These are phyloP conservation scores for Macropus fuliginosus DNA, from an alignment of 2,797 vertebrate genomes.

Conservation along the genomic window DNA sequence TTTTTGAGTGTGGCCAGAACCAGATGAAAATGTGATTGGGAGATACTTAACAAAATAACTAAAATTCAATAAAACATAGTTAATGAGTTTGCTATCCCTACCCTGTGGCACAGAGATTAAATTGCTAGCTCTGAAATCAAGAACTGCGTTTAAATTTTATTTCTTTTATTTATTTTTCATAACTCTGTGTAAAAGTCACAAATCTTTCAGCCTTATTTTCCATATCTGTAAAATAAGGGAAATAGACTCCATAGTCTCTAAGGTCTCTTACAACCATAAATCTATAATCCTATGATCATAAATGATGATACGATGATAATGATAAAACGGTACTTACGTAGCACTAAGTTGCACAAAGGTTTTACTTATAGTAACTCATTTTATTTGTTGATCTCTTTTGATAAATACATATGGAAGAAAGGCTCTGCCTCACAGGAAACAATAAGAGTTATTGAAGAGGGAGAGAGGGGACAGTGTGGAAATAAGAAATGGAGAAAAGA, in stretches of 20 bases:
- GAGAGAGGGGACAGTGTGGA: background rate
- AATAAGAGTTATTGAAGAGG: background rate
- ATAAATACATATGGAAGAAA: background rate
- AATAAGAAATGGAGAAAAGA: background rate
- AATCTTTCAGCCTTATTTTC: background rate
- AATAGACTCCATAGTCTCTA: background rate
- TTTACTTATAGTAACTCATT: background rate
- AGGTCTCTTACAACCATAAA: background rate
- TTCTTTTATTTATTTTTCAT: background rate
- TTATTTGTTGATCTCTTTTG: background rate
- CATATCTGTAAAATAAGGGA: background rate
- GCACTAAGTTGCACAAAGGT: too few species aligned
- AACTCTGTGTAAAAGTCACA: background rate
- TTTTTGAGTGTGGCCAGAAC: background rate
- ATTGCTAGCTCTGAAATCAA: background rate
- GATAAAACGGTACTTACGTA: background rate
- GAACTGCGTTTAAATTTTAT: background rate
- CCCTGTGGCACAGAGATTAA: background rate
- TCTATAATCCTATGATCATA: background rate
- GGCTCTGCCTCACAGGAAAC: background rate
- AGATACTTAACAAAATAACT: background rate
- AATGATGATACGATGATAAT: background rate
- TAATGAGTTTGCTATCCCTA: background rate
- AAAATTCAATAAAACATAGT: background rate
- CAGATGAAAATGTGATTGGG: background rate